Conservation (phyloP, 2,888 invertebrate species). For the Carcina quercana region DNA sequence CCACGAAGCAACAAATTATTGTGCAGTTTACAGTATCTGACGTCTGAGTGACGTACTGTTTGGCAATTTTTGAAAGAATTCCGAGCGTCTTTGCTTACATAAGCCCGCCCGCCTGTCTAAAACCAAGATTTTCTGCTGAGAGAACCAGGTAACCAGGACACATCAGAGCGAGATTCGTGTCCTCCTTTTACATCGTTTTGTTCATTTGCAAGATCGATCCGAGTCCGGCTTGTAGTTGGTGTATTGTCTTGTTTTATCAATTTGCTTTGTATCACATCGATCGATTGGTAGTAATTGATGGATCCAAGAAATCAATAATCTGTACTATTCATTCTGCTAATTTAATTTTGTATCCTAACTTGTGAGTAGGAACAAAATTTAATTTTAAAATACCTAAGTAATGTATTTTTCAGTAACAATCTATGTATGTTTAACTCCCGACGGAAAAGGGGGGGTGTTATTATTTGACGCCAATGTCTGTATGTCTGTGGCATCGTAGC, state of each 20-base stretch:
- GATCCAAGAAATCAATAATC: slow-evolving; percentile 1
- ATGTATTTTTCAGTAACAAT: too few relatives aligned
- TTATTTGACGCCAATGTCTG: too few relatives aligned
- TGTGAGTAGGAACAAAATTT: too few relatives aligned
- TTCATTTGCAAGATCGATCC: background rate
- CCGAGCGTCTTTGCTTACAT: slow-evolving; percentile 2
- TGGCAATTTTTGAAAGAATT: slow-evolving; percentile 2
- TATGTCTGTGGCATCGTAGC: too few relatives aligned
- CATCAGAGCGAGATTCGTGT: background rate
- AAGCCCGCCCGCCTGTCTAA: slow-evolving; percentile 1
- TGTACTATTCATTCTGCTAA: too few relatives aligned
- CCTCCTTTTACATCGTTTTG: slow-evolving; percentile 2
- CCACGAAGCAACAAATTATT: too few relatives aligned
- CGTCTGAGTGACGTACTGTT: background rate
- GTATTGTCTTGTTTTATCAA: slow-evolving; percentile 5
- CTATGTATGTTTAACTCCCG: too few relatives aligned
- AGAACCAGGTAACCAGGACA: slow-evolving; percentile 5
- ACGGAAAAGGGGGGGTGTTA: too few relatives aligned
- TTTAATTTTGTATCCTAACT: too few relatives aligned
- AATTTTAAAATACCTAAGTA: too few relatives aligned
- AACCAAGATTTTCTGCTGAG: slow-evolving; percentile 2
- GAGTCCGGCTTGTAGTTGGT: slow-evolving; percentile 1
- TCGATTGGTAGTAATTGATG: slow-evolving; percentile 6
- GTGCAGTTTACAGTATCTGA: too few relatives aligned
- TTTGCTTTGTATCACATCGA: slow-evolving; percentile 2